A percentile compares a stretch with the other conserved stretches of the same genome.
Evolutionary conservation across 2,113 vertebrate species (phyloP).

Genomic region (Scopus umbretta): DNA sequence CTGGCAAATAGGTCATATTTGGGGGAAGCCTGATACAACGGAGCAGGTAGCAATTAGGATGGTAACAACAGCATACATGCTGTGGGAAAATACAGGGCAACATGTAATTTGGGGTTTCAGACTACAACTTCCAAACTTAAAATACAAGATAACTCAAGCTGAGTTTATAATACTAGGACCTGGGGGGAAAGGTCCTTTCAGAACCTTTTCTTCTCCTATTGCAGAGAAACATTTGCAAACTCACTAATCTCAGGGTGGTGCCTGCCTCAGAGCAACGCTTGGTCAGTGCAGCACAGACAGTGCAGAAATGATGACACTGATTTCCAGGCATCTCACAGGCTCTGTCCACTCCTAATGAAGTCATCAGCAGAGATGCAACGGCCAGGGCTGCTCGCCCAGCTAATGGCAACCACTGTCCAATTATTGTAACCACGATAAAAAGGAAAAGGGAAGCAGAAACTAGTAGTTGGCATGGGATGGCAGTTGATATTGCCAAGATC

Average conservation of each 20-base stretch:
- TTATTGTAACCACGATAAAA: neutral
- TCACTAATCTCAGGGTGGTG: neutral
- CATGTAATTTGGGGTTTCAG: conserved; percentile 7
- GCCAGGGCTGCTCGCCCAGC: neutral
- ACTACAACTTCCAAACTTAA: conserved; percentile 29
- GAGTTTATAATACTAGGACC: neutral
- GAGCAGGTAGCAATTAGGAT: neutral
- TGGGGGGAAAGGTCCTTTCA: neutral
- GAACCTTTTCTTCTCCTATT: neutral
- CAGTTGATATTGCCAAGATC: neutral
- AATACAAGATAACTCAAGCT: neutral
- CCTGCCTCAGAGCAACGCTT: neutral
- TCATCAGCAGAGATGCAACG: neutral
- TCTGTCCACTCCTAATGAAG: conserved; percentile 12
- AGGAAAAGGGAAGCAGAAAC: neutral
- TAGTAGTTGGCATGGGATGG: neutral
- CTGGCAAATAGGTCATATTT: neutral
- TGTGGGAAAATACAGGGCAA: neutral
- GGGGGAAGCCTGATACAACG: neutral
- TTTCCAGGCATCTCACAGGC: neutral
- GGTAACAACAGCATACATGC: neutral
- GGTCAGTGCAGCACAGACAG: neutral
- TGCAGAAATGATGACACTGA: neutral
- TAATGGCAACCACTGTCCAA: neutral
- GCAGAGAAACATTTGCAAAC: neutral